Evolutionary conservation across 1,140 invertebrate species (phyloP), one percentile per base, ranked within the genome.

Genomic region (Philotrypesis tridentata): DNA sequence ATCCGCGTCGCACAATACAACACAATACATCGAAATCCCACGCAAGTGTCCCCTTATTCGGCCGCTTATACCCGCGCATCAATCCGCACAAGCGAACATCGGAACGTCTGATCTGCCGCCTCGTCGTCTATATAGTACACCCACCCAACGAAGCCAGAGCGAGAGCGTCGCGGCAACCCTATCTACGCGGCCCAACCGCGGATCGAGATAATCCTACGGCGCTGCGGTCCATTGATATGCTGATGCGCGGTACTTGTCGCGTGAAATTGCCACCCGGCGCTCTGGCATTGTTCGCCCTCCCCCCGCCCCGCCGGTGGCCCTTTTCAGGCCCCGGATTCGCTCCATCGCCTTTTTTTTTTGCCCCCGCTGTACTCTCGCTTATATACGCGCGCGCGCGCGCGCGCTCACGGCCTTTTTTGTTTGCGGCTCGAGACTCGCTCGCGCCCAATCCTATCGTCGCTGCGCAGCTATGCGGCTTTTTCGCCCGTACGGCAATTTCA

Each of bases 221-320:
- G 87, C 90, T 86, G n/a, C 63, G 29, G 3, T 14, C 90, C 87
- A 92, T 92, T 92, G 90, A 92, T 92, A 92, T 92, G 91, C 90
- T 92, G 91, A 92, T 92, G 88, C 68, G 87, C 85, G 88, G 89
- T 88, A 92, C 90, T 91, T 92, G 91, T 92, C 91, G 89, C 91
- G 90, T 92, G 91, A 92, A 92, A 92, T 92, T 92, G 90, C 89
- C 90, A 91, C 87, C 89, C 88, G 88, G 89, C 87, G 87, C 85
- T 5, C 21, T 5, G 29, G 60, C 33, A 91, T 91, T 92, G 89
- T 91, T 88, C 89, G 87, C n/a, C n/a, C n/a, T n/a, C n/a, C n/a
- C n/a, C n/a, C n/a, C n/a, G n/a, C n/a, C n/a, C n/a, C n/a, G n/a
- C 89, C 86, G 85, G 83, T 86, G 84, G 83, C 88, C 84, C 87